phyloP scores from a whole-genome alignment of 1,140 invertebrate species.

The Drosophila auraria region DNA sequence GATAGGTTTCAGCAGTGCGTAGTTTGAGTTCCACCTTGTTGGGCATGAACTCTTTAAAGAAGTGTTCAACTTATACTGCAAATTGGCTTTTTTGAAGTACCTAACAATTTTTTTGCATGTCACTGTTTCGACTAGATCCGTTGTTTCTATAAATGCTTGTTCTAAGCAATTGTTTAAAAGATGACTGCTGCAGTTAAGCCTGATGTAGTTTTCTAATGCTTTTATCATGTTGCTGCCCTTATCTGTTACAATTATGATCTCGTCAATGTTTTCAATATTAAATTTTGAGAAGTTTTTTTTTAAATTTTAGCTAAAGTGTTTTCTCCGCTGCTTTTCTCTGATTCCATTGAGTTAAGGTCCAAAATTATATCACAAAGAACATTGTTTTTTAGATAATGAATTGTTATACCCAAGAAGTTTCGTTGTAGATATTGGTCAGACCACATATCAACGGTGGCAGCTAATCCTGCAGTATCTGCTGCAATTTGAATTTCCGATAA shows the following conservation, averaged over 20 bases:
- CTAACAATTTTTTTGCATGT: constrained; percentile 34
- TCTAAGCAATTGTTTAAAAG: constrained; percentile 29
- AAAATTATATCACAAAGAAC: constrained; percentile 40
- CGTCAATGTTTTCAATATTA: constrained; percentile 42
- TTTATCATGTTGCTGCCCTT: constrained; percentile 45
- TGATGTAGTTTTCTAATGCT: constrained; percentile 46
- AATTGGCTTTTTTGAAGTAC: constrained; percentile 44
- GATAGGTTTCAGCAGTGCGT: constrained; percentile 40
- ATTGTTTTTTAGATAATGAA: constrained; percentile 30
- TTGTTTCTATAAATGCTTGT: constrained; percentile 11
- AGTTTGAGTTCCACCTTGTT: constrained; percentile 34
- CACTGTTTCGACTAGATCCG: too few relatives aligned
- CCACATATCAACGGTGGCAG: constrained; percentile 26
- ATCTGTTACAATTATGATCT: constrained; percentile 42
- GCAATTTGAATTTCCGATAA: too few relatives aligned
- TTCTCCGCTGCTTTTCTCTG: constrained; percentile 29
- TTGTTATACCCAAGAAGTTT: constrained; percentile 27
- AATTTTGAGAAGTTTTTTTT: constrained; percentile 30
- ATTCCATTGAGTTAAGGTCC: constrained; percentile 27
- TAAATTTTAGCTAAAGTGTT: constrained; percentile 37
- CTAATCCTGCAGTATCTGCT: constrained; percentile 30
- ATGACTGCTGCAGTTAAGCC: constrained; percentile 43
- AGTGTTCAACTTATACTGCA: constrained; percentile 24
- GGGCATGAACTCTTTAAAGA: constrained; percentile 34
- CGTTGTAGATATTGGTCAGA: constrained; percentile 26